Percentiles rank a stretch among this genome's conserved stretches.
Evolutionary conservation across 2,797 vertebrate species (phyloP).

Genomic region (Periparus ater): DNA sequence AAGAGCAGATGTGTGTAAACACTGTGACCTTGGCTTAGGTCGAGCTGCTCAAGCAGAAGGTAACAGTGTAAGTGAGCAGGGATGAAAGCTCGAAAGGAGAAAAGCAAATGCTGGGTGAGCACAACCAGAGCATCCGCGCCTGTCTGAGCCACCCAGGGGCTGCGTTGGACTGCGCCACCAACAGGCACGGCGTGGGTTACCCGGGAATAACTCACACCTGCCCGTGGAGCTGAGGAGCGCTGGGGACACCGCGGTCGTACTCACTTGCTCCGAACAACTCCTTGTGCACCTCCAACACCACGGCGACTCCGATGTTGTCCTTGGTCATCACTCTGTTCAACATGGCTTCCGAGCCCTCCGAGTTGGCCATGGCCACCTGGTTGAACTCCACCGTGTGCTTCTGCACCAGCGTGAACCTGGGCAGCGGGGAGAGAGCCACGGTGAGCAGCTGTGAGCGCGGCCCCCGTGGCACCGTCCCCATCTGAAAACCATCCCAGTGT

Average conservation of each 20-base stretch:
- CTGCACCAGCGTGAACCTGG: constrained; percentile 92
- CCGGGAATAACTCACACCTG: neutral
- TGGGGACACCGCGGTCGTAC: neutral
- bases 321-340: constrained; percentile 98
- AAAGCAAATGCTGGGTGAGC: neutral
- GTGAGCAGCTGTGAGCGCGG: accelerated
- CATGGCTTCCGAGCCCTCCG: constrained; percentile 98
- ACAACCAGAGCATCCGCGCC: neutral
- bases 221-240: accelerated
- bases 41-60: constrained; percentile 13
- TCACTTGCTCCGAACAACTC: constrained; percentile 89
- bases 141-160: neutral
- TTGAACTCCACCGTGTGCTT: constrained; percentile 99
- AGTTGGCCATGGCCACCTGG: constrained; percentile 98
- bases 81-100: neutral
- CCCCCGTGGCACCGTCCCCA: neutral
- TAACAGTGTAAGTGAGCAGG: neutral
- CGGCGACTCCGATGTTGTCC: constrained; percentile 95
- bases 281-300: constrained; percentile 93
- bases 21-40: constrained; percentile 60
- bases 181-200: neutral
- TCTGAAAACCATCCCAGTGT: neutral
- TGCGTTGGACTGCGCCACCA: neutral
- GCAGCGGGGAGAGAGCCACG: neutral
- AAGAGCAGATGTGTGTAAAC: neutral